Percentiles rank a stretch among this genome's conserved stretches.
These are phyloP conservation scores for Tenebrio molitor DNA, from an alignment of 1,140 invertebrate genomes.

Conservation along the genomic window DNA sequence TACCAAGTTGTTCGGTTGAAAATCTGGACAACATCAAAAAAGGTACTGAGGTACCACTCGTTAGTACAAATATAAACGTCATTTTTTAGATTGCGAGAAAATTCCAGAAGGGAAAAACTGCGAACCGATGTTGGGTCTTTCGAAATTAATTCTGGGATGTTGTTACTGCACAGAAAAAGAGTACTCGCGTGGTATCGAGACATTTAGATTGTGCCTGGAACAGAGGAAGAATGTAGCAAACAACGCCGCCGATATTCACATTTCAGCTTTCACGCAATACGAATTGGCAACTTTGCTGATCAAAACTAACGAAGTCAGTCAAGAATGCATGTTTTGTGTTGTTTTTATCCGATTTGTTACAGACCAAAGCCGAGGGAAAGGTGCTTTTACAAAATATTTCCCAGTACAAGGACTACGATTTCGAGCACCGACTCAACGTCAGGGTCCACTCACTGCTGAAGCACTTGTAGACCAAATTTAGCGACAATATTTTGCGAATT, in stretches of 20 bases:
- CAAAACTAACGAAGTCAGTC: constrained; percentile 67
- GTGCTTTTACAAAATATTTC: constrained; percentile 67
- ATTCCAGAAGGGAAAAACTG: constrained; percentile 58
- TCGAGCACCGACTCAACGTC: constrained; percentile 76
- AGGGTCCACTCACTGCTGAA: constrained; percentile 74
- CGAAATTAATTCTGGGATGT: constrained; percentile 70
- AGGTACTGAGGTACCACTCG: no score
- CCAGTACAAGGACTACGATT: constrained; percentile 77
- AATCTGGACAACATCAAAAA: constrained; percentile 68
- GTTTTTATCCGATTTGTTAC: constrained; percentile 58
- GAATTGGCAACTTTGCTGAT: constrained; percentile 74
- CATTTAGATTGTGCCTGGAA: constrained; percentile 69
- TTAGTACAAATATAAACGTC: no score
- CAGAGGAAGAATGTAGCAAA: constrained; percentile 61
- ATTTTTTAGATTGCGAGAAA: constrained; percentile 54
- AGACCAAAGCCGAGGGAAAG: constrained; percentile 72
- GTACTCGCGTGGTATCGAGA: constrained; percentile 68
- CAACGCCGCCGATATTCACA: constrained; percentile 71
- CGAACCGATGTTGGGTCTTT: constrained; percentile 72
- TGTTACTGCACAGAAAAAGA: constrained; percentile 68
- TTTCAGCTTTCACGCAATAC: constrained; percentile 78
- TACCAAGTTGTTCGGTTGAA: constrained; percentile 73
- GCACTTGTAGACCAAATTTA: constrained; percentile 30
- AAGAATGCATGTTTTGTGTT: neutral
- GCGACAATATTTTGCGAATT: constrained; percentile 35